A percentile compares a stretch with the other conserved stretches of the same genome.
phyloP scores from a whole-genome alignment of 2,888 invertebrate genomes.

The Gastracanthus pulcherrimus region DNA sequence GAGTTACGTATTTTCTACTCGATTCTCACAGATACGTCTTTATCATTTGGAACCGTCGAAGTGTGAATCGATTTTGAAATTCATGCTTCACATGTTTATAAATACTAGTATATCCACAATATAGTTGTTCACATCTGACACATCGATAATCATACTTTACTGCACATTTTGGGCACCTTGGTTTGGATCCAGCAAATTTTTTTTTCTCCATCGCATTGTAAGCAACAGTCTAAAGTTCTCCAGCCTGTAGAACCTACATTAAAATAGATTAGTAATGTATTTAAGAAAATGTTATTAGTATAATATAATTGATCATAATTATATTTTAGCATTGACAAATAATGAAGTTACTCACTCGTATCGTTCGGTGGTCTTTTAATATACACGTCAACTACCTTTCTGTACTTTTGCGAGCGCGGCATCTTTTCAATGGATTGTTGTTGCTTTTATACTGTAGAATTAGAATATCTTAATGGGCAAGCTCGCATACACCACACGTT shows the following conservation, averaged over 20 bases:
- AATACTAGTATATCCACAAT: neutral
- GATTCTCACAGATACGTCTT: too few relatives aligned
- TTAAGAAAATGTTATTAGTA: neutral
- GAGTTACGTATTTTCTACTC: too few relatives aligned
- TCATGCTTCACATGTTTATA: neutral
- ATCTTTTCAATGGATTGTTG: too few relatives aligned
- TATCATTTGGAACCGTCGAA: too few relatives aligned
- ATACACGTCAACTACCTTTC: too few relatives aligned
- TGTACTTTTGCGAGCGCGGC: too few relatives aligned
- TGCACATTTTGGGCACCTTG: constrained; percentile 6
- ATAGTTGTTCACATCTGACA: neutral
- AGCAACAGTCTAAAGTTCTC: neutral
- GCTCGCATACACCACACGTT: too few relatives aligned
- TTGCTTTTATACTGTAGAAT: too few relatives aligned
- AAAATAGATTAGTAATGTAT: neutral
- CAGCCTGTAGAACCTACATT: neutral
- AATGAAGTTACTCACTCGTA: neutral
- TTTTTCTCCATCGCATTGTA: neutral
- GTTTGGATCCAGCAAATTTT: neutral
- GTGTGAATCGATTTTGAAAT: neutral
- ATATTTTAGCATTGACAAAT: too few relatives aligned
- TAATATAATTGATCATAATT: too few relatives aligned
- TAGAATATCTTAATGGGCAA: too few relatives aligned
- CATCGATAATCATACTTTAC: constrained; percentile 7
- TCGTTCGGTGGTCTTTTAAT: neutral